Evolutionary conservation across 2,113 vertebrate genomes (phyloP).

Genomic region (Rostratula benghalensis): DNA sequence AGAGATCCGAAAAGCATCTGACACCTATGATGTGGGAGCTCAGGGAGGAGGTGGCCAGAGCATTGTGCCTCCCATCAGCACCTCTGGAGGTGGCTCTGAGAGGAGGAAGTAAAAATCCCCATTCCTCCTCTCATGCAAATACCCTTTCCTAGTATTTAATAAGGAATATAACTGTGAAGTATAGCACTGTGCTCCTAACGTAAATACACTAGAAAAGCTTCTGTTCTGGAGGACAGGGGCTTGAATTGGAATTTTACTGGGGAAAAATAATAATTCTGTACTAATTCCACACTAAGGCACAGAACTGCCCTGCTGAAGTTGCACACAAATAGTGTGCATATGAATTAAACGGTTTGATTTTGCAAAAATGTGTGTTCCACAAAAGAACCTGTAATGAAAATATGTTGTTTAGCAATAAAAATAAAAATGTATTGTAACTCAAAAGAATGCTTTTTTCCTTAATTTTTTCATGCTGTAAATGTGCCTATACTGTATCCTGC

Average conservation of each 20-base stretch:
- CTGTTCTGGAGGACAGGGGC: not conserved
- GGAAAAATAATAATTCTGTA: not conserved
- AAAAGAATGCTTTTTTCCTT: not conserved
- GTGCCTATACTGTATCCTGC: not conserved
- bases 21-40: not conserved
- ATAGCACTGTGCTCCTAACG: not conserved
- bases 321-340: not conserved
- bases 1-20: not conserved
- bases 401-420: not conserved
- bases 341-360: not conserved
- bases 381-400: not conserved
- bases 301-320: not conserved
- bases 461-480: not conserved
- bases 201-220: not conserved
- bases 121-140: not conserved
- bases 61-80: too few species aligned
- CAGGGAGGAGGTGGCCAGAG: not conserved
- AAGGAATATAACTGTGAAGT: not conserved
- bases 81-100: not conserved
- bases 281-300: not conserved
- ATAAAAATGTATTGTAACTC: not conserved
- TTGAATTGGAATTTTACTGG: not conserved
- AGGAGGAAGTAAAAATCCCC: not conserved
- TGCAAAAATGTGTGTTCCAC: not conserved
- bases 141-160: not conserved